These are phyloP conservation scores for Heterotilapia buettikoferi DNA, from an alignment of 2,113 vertebrate species.

Conservation along the genomic window DNA sequence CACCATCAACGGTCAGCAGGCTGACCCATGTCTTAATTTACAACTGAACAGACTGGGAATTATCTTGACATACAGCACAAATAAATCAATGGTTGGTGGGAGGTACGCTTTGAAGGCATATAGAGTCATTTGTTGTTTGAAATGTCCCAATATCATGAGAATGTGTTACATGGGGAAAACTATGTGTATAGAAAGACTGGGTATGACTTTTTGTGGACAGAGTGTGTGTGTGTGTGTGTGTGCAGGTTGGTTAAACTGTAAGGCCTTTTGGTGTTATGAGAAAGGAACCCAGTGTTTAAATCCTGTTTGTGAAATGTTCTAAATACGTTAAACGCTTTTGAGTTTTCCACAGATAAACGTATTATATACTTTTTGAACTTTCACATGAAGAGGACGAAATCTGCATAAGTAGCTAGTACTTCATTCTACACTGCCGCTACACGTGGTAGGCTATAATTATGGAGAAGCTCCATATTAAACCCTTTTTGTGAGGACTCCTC, in stretches of 20 bases:
- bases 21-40: slow-evolving; percentile 61
- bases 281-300: not conserved
- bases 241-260: not conserved
- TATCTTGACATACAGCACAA: slow-evolving; percentile 52
- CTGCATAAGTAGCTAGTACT: not conserved
- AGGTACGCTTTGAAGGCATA: slow-evolving; percentile 54
- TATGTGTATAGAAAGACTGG: not conserved
- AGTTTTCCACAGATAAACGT: not conserved
- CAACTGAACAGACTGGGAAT: slow-evolving; percentile 45
- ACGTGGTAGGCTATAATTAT: not conserved
- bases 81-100: slow-evolving; percentile 53
- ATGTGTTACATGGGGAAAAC: slow-evolving; percentile 1
- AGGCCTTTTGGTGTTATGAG: not conserved
- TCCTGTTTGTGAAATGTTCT: not conserved
- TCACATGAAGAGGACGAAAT: not conserved
- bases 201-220: not conserved
- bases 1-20: slow-evolving; percentile 64
- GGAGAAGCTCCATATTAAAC: slow-evolving; percentile 5
- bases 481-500: not conserved
- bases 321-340: not conserved
- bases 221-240: too few species aligned
- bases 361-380: not conserved
- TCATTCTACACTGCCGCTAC: not conserved
- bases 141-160: slow-evolving; percentile 7
- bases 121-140: not conserved